These are phyloP conservation scores for Emydura subglobosa DNA, from an alignment of 2,113 vertebrate genomes.

Conservation along the genomic window DNA sequence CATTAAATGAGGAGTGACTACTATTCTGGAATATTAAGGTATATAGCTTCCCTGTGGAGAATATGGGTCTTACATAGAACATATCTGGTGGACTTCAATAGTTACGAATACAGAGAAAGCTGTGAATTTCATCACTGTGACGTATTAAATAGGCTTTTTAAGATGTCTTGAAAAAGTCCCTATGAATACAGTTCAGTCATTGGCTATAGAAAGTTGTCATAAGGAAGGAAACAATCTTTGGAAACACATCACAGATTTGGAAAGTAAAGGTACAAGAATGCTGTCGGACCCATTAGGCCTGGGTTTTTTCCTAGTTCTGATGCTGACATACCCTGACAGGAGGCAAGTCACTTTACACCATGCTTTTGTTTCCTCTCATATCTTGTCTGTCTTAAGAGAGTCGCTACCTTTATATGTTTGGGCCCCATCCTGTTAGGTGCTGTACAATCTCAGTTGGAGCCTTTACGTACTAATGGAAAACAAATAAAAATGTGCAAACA, in stretches of 20 bases:
- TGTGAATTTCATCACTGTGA: not conserved
- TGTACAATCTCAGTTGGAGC: not conserved
- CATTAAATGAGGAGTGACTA: fast-evolving
- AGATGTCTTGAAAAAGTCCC: not conserved
- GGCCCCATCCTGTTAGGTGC: not conserved
- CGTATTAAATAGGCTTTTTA: not conserved
- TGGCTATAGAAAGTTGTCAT: not conserved
- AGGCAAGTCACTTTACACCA: slow-evolving; percentile 5
- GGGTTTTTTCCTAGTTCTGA: not conserved
- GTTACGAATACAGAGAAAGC: not conserved
- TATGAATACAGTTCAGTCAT: fast-evolving
- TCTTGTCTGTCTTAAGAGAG: not conserved
- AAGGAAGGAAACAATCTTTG: not conserved
- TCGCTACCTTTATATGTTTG: not conserved
- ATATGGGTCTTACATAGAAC: not conserved
- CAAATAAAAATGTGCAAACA: not conserved
- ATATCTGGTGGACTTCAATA: not conserved
- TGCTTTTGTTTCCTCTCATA: not conserved
- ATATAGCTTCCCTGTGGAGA: not conserved
- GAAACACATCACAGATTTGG: not conserved
- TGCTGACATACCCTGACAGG: not conserved
- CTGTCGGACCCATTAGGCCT: not conserved
- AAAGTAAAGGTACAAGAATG: not conserved
- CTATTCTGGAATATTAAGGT: not conserved
- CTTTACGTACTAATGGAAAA: slow-evolving; percentile 1